These are phyloP conservation scores for Pseudomyrmex concolor DNA, from an alignment of 1,140 invertebrate genomes.

Conservation along the genomic window DNA sequence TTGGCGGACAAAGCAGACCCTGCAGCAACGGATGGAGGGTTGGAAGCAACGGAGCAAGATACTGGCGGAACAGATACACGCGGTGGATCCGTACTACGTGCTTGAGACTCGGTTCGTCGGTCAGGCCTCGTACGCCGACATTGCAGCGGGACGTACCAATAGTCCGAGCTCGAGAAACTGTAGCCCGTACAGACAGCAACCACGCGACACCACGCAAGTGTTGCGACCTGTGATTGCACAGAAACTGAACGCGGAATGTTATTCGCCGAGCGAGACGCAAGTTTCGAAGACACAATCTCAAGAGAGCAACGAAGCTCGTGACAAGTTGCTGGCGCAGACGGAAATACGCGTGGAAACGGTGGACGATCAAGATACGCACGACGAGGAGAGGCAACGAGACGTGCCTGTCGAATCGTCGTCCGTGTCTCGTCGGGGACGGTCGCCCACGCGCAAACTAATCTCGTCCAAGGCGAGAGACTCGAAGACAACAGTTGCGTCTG, in stretches of 20 bases:
- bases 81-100: conserved; percentile 90
- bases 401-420: background rate
- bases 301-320: background rate
- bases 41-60: conserved; percentile 88
- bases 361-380: background rate
- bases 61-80: conserved; percentile 89
- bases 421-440: conserved; percentile 74
- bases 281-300: background rate
- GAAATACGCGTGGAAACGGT: background rate
- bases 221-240: conserved; percentile 63
- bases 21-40: conserved; percentile 88
- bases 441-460: conserved; percentile 73
- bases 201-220: conserved; percentile 74
- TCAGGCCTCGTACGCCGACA: conserved; percentile 86
- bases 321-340: background rate
- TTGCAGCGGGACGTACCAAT: conserved; percentile 84
- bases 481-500: background rate
- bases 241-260: conserved; percentile 9
- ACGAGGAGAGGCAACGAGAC: conserved; percentile 9
- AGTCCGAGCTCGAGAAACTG: conserved; percentile 82
- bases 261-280: conserved; percentile 21
- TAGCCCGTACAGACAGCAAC: conserved; percentile 77
- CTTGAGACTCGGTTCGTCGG: conserved; percentile 81
- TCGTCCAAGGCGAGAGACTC: conserved; percentile 37
- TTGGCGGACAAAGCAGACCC: conserved; percentile 86